Evolutionary conservation across 2,113 vertebrate species (phyloP).

Genomic region (Alethe diademata): DNA sequence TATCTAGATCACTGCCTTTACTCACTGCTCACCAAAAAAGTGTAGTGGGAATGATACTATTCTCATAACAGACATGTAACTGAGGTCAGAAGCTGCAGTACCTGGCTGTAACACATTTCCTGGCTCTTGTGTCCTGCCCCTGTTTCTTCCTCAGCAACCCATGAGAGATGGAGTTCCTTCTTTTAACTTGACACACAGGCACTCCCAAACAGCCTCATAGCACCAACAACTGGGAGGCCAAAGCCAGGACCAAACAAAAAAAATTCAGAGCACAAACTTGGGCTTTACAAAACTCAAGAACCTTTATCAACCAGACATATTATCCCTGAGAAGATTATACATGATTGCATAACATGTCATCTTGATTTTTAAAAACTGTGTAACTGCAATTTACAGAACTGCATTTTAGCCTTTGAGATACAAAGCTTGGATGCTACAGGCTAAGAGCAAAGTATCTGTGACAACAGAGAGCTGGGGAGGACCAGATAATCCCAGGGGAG

Average conservation of each 20-base stretch:
- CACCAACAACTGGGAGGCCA: background rate
- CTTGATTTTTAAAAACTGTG: background rate
- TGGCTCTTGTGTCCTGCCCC: background rate
- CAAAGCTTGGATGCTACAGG: background rate
- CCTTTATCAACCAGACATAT: background rate
- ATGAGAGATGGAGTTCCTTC: rapidly evolving
- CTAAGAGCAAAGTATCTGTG: background rate
- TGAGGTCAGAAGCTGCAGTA: background rate
- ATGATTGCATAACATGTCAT: too few species aligned
- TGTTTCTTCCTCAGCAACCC: background rate
- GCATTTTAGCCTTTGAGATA: background rate
- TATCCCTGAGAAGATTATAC: background rate
- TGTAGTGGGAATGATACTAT: background rate
- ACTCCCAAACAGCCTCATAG: background rate
- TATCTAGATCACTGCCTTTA: background rate
- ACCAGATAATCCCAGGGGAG: background rate
- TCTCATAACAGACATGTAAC: background rate
- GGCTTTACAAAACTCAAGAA: background rate
- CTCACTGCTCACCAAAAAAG: background rate
- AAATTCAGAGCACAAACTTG: background rate
- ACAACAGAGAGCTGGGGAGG: background rate
- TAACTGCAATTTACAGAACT: background rate
- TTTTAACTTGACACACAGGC: background rate
- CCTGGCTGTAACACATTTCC: background rate
- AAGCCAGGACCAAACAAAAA: background rate